A percentile compares a stretch with the other conserved stretches of the same genome.
Conservation (phyloP, 2,113 vertebrate species). For the Hemiprocne comata region DNA sequence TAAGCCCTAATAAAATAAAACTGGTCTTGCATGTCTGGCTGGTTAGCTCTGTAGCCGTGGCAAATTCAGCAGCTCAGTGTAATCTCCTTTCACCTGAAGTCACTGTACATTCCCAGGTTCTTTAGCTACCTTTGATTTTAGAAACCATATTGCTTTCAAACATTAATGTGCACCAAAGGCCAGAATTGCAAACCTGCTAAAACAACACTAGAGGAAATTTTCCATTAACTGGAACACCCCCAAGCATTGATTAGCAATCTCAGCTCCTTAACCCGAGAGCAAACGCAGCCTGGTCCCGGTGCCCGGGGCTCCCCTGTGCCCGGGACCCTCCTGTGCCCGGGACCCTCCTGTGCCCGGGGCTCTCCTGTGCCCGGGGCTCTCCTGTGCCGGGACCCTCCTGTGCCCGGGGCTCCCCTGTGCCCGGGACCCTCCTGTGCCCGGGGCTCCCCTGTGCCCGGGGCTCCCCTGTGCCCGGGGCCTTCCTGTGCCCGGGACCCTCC, state of each 20-base stretch:
- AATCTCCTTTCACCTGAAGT: background rate
- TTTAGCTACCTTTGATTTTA: background rate
- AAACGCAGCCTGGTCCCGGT: background rate
- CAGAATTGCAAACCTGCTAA: background rate
- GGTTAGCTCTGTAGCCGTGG: background rate
- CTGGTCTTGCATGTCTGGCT: background rate
- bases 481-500: no score
- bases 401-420: background rate
- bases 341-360: accelerated
- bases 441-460: background rate
- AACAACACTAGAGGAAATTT: background rate
- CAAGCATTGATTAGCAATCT: background rate
- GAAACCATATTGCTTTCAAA: background rate
- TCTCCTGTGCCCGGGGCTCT: background rate
- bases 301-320: background rate
- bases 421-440: no score
- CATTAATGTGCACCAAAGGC: background rate
- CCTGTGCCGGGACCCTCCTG: no score
- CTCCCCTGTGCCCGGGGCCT: background rate
- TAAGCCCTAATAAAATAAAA: background rate
- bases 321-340: background rate
- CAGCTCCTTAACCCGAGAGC: background rate
- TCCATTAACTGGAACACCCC: background rate
- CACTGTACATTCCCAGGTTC: background rate
- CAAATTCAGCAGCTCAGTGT: background rate